phyloP scores from a whole-genome alignment of 2,888 invertebrate species.

The Electrophaes corylata region DNA sequence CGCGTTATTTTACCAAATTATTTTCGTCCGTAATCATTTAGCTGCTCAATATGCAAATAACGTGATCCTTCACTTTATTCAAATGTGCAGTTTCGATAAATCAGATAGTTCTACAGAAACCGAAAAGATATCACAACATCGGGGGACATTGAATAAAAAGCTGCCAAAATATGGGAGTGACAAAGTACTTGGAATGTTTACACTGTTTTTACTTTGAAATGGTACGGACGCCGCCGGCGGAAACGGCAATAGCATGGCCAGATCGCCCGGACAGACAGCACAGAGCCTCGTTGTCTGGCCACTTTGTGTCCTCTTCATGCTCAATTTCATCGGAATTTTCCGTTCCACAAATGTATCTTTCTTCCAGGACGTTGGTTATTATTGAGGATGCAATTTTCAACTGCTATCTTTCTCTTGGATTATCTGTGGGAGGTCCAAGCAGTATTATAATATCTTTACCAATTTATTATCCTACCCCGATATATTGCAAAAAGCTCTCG shows the following conservation, averaged over 20 bases:
- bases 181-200: not conserved
- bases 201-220: slow-evolving; percentile 41
- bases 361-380: slow-evolving; percentile 26
- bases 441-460: not conserved
- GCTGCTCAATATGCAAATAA: slow-evolving; percentile 6
- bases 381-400: slow-evolving; percentile 13
- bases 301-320: slow-evolving; percentile 29
- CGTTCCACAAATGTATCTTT: slow-evolving; percentile 20
- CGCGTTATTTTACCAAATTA: slow-evolving; percentile 33
- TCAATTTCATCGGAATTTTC: slow-evolving; percentile 23
- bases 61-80: slow-evolving; percentile 2
- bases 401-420: slow-evolving; percentile 12
- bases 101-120: slow-evolving; percentile 6
- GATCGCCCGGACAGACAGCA: slow-evolving; percentile 49
- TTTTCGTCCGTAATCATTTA: slow-evolving; percentile 5
- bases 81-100: slow-evolving; percentile 18
- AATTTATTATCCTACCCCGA: not conserved
- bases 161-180: slow-evolving; percentile 17
- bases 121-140: slow-evolving; percentile 18
- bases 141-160: slow-evolving; percentile 7
- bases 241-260: slow-evolving; percentile 67
- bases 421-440: not conserved
- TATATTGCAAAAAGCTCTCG: not conserved
- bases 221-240: slow-evolving; percentile 79
- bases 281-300: slow-evolving; percentile 57